These are phyloP conservation scores for Atherinomorus stipes DNA, from an alignment of 2,113 vertebrate species.

Conservation along the genomic window DNA sequence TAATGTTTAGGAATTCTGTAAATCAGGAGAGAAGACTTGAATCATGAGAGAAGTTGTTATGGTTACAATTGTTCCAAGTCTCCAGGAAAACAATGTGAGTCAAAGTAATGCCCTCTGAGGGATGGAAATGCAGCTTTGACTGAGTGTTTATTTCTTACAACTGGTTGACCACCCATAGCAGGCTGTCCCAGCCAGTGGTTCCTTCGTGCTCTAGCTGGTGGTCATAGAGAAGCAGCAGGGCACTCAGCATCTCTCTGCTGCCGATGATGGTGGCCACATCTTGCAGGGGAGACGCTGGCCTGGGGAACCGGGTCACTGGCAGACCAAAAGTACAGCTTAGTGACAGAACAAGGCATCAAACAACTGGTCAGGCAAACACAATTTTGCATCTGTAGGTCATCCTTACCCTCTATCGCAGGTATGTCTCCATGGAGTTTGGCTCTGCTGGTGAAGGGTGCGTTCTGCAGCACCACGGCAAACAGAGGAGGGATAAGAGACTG, in stretches of 20 bases:
- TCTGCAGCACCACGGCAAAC: constrained; percentile 93
- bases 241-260: constrained; percentile 91
- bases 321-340: constrained; percentile 4
- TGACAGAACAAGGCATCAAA: not conserved
- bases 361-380: too few species aligned
- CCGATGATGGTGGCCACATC: constrained; percentile 95
- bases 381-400: not conserved
- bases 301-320: constrained; percentile 95
- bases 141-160: constrained; percentile 87
- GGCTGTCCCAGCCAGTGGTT: constrained; percentile 96
- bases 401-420: constrained; percentile 93
- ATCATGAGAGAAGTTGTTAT: too few species aligned
- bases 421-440: constrained; percentile 91
- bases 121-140: not conserved
- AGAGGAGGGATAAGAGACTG: constrained; percentile 96
- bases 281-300: constrained; percentile 93
- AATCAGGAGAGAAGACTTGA: not conserved
- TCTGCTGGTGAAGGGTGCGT: constrained; percentile 94
- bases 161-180: constrained; percentile 98
- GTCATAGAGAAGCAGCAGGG: constrained; percentile 92
- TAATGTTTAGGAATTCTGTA: not conserved
- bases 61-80: not conserved
- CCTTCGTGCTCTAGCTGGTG: constrained; percentile 96
- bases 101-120: not conserved
- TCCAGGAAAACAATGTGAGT: not conserved